Evolutionary conservation across 1,140 invertebrate species (phyloP).

Genomic region (Bombus superbus): DNA sequence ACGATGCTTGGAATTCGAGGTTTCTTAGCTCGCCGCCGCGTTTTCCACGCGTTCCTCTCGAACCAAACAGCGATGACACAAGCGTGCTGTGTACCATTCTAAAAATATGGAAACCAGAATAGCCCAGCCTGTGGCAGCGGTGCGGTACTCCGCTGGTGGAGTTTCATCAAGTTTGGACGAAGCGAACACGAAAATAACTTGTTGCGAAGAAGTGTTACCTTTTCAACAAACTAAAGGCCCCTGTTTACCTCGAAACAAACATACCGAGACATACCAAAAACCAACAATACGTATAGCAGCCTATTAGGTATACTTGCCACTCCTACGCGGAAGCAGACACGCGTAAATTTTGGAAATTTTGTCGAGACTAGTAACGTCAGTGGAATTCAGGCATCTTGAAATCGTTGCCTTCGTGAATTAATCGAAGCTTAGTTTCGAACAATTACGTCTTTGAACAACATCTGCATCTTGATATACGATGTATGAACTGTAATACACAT

Average conservation of each 20-base stretch:
- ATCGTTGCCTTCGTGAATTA: too few species aligned
- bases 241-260: neutral
- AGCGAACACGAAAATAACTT: slow-evolving; percentile 73
- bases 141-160: slow-evolving; percentile 70
- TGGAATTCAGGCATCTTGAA: too few species aligned
- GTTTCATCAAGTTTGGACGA: slow-evolving; percentile 56
- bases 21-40: neutral
- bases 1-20: too few species aligned
- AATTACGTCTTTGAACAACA: too few species aligned
- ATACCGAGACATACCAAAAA: neutral
- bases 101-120: slow-evolving; percentile 75
- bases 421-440: too few species aligned
- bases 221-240: neutral
- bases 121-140: slow-evolving; percentile 65
- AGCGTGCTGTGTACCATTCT: slow-evolving; percentile 61
- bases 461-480: too few species aligned
- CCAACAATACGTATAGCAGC: neutral
- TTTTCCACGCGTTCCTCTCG: neutral
- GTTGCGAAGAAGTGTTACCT: slow-evolving; percentile 48
- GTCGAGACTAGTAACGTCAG: too few species aligned
- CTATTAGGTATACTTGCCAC: too few species aligned
- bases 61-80: slow-evolving; percentile 10
- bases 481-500: too few species aligned
- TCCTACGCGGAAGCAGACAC: too few species aligned
- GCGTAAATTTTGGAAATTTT: too few species aligned